A percentile compares a stretch with the other conserved stretches of the same genome.
phyloP scores from a whole-genome alignment of 1,140 invertebrate genomes.

The Platyscapa corneri region DNA sequence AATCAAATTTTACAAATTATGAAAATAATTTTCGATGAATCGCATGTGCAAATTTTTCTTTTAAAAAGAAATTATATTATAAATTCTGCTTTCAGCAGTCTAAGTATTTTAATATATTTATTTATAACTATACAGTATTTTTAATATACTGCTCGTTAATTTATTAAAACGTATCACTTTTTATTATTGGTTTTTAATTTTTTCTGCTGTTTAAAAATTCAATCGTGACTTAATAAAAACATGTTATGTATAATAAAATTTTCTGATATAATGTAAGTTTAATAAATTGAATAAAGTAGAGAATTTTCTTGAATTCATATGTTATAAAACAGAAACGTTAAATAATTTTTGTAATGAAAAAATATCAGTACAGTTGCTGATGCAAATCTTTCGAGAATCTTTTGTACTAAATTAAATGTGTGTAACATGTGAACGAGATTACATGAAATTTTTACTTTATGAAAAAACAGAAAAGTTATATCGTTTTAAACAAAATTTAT shows the following conservation, averaged over 20 bases:
- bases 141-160: neutral
- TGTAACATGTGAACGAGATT: too few relatives aligned
- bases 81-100: constrained; percentile 17
- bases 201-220: neutral
- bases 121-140: too few relatives aligned
- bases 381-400: neutral
- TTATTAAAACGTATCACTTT: constrained; percentile 8
- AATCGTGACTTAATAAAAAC: neutral
- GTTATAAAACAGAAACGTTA: neutral
- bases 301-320: neutral
- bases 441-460: too few relatives aligned
- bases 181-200: neutral
- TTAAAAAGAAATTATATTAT: neutral
- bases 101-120: constrained; percentile 6
- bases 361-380: neutral
- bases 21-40: constrained; percentile 1
- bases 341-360: constrained; percentile 10
- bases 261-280: too few relatives aligned
- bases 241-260: neutral
- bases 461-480: neutral
- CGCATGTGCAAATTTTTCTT: neutral
- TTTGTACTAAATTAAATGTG: neutral
- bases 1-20: constrained; percentile 42
- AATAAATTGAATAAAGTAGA: neutral
- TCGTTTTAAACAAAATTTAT: constrained; percentile 15